Evolutionary conservation across 2,888 invertebrate genomes (phyloP).

Genomic region (Hedya salicella): DNA sequence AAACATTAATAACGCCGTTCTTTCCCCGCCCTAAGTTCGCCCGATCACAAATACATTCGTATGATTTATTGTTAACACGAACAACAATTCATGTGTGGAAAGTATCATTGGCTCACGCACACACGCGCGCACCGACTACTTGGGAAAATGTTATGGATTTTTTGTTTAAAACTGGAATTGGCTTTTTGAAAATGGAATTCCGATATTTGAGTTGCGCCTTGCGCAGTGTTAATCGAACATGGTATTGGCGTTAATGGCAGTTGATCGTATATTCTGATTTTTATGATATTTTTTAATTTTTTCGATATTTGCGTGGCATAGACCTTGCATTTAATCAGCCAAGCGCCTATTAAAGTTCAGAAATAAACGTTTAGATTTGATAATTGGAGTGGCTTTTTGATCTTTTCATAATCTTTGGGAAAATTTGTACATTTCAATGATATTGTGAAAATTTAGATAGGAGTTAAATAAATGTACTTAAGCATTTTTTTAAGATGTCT

Average conservation of each 20-base stretch:
- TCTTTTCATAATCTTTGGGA: no score
- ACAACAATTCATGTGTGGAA: constrained; percentile 75
- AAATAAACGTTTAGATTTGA: background rate
- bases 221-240: constrained; percentile 22
- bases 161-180: constrained; percentile 43
- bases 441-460: no score
- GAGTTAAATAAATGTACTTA: no score
- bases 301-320: background rate
- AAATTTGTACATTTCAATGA: no score
- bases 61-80: constrained; percentile 83
- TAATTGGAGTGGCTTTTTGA: background rate
- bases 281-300: background rate
- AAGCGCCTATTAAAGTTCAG: background rate
- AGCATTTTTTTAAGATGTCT: no score
- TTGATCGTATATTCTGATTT: background rate
- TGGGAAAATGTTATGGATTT: constrained; percentile 43
- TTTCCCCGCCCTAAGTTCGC: constrained; percentile 53
- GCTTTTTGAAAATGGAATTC: constrained; percentile 42
- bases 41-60: constrained; percentile 82
- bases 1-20: background rate
- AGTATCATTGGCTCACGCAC: constrained; percentile 71
- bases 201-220: constrained; percentile 23
- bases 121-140: constrained; percentile 49
- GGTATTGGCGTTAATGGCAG: constrained; percentile 10
- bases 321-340: background rate